These are phyloP conservation scores for Holothuria scabra DNA, from an alignment of 53 echinoderm and acorn worm genomes.

Conservation along the genomic window DNA sequence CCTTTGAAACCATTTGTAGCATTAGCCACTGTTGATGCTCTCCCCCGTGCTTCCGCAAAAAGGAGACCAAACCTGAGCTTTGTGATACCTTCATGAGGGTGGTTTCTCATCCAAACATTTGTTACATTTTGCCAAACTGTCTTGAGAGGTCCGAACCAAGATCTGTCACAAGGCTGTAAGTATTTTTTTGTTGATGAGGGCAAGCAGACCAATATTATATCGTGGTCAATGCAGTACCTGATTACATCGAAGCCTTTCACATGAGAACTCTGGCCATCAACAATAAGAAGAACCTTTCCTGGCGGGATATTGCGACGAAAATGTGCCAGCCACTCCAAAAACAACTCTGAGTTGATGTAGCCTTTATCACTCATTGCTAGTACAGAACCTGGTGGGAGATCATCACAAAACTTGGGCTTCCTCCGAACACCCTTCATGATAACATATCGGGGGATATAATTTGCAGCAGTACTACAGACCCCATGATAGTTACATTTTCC, in stretches of 20 bases:
- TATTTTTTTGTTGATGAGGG: constrained; percentile 54
- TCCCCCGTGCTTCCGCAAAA: constrained; percentile 42
- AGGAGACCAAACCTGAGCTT: constrained; percentile 48
- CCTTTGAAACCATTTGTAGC: constrained; percentile 16
- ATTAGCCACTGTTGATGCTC: constrained; percentile 50
- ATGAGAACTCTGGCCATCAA: constrained; percentile 60
- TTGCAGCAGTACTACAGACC: background rate
- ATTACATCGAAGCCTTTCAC: constrained; percentile 37
- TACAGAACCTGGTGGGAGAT: constrained; percentile 43
- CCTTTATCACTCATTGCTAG: constrained; percentile 51
- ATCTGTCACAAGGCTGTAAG: constrained; percentile 56
- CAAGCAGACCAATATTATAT: constrained; percentile 49
- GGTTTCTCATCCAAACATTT: constrained; percentile 29
- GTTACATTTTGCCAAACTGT: constrained; percentile 26
- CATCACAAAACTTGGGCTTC: constrained; percentile 22
- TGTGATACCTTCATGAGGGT: constrained; percentile 48
- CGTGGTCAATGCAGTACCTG: constrained; percentile 35
- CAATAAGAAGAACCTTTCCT: constrained; percentile 58
- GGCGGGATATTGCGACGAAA: constrained; percentile 26
- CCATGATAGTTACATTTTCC: background rate
- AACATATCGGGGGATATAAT: background rate
- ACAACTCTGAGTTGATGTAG: constrained; percentile 56
- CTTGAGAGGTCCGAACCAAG: constrained; percentile 51
- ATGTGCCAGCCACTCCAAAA: constrained; percentile 50
- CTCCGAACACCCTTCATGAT: constrained; percentile 41